Conservation (phyloP, 2,113 vertebrate genomes). For the Daboia siamensis region DNA sequence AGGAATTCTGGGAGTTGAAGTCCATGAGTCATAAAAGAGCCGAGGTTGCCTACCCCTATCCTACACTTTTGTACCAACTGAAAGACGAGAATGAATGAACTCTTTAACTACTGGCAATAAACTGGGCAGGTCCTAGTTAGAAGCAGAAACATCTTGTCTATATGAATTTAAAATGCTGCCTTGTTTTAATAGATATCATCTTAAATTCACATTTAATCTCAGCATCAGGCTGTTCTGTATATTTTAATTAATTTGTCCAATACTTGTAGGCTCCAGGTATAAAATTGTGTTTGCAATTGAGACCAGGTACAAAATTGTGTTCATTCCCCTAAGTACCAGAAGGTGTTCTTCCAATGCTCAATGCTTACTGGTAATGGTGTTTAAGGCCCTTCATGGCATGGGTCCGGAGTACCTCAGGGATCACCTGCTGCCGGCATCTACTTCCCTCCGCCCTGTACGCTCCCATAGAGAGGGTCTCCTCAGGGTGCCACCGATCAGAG, state of each 20-base stretch:
- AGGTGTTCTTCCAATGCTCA: not conserved
- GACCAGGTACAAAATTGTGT: not conserved
- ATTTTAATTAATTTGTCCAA: not conserved
- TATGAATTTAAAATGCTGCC: not conserved
- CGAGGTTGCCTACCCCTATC: too few species aligned
- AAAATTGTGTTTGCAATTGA: not conserved
- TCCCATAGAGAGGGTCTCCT: too few species aligned
- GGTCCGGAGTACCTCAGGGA: too few species aligned
- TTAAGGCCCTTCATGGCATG: too few species aligned
- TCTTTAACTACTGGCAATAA: not conserved
- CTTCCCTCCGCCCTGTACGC: too few species aligned
- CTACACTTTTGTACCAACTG: not conserved
- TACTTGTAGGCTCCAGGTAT: not conserved
- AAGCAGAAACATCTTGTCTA: not conserved
- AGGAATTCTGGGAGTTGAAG: too few species aligned
- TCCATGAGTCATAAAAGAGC: too few species aligned
- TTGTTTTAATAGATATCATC: not conserved
- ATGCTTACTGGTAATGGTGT: too few species aligned
- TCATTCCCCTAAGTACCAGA: accelerated
- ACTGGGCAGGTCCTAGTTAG: not conserved
- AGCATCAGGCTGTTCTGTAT: not conserved
- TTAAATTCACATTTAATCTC: not conserved
- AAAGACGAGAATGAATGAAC: not conserved
- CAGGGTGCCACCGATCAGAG: too few species aligned
- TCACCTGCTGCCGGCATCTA: too few species aligned